Conservation (phyloP, 2,797 vertebrate species). For the Crenichthys baileyi region DNA sequence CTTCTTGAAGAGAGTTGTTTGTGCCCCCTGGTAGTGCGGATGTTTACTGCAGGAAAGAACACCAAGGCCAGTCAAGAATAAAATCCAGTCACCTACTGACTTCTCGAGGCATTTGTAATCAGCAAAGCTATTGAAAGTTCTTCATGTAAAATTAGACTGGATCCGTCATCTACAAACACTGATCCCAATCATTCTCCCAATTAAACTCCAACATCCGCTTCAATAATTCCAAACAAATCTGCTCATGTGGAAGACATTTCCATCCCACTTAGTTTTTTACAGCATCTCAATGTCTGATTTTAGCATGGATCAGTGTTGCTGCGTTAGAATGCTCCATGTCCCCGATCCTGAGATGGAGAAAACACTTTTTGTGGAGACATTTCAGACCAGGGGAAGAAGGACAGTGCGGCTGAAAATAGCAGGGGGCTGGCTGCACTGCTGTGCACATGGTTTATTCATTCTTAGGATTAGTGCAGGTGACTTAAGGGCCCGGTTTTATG, state of each 20-base stretch:
- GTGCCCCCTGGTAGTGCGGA: neutral
- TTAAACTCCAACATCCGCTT: constrained; percentile 19
- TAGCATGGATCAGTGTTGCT: constrained; percentile 64
- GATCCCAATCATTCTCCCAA: neutral
- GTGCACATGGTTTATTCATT: constrained; percentile 80
- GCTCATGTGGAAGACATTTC: constrained; percentile 28
- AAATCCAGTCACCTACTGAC: neutral
- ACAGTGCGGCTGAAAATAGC: constrained; percentile 73
- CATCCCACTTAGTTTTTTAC: constrained; percentile 7
- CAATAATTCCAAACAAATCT: constrained; percentile 20
- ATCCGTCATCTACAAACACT: constrained; percentile 15
- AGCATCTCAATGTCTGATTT: constrained; percentile 61
- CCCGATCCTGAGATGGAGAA: constrained; percentile 44
- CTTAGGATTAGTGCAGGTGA: constrained; percentile 77
- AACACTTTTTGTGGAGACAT: constrained; percentile 59
- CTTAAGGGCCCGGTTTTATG: constrained; percentile 63
- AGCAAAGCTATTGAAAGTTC: neutral
- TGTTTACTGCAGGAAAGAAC: neutral
- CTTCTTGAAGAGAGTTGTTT: neutral
- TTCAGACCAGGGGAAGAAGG: constrained; percentile 42
- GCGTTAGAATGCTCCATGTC: constrained; percentile 59
- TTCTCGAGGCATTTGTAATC: neutral
- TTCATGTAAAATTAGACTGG: neutral
- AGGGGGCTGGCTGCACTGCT: constrained; percentile 54
- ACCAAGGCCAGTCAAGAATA: neutral